These are phyloP conservation scores for Butorides virescens DNA, from an alignment of 2,113 vertebrate species.

Conservation along the genomic window DNA sequence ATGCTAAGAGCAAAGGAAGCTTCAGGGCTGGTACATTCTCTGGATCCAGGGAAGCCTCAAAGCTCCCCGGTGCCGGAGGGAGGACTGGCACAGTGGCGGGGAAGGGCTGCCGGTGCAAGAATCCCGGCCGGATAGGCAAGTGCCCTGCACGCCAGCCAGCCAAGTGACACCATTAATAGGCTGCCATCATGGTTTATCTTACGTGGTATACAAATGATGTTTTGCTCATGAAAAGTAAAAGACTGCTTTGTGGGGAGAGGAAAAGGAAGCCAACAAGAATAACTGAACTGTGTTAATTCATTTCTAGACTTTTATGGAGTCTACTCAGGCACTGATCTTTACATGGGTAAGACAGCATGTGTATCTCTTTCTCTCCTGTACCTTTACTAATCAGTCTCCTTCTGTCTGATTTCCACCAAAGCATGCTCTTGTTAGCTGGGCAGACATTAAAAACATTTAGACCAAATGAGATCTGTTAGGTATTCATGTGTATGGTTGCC, in stretches of 20 bases:
- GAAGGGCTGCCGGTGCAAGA: background rate
- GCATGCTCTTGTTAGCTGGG: background rate
- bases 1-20: background rate
- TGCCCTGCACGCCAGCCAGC: rapidly evolving
- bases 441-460: background rate
- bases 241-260: background rate
- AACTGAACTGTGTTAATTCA: constrained; percentile 21
- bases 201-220: background rate
- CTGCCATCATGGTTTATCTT: background rate
- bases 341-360: background rate
- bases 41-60: background rate
- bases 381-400: background rate
- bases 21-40: background rate
- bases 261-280: background rate
- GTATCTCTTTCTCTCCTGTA: background rate
- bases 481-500: background rate
- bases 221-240: background rate
- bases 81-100: background rate
- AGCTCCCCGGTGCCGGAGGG: background rate
- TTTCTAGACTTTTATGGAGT: constrained; percentile 35
- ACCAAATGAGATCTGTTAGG: background rate
- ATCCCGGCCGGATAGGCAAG: rapidly evolving
- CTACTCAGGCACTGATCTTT: background rate
- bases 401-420: background rate
- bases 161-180: rapidly evolving